A percentile compares a stretch with the other conserved stretches of the same genome.
Evolutionary conservation across 2,113 vertebrate species (phyloP).

Genomic region (Tachysurus fulvidraco): DNA sequence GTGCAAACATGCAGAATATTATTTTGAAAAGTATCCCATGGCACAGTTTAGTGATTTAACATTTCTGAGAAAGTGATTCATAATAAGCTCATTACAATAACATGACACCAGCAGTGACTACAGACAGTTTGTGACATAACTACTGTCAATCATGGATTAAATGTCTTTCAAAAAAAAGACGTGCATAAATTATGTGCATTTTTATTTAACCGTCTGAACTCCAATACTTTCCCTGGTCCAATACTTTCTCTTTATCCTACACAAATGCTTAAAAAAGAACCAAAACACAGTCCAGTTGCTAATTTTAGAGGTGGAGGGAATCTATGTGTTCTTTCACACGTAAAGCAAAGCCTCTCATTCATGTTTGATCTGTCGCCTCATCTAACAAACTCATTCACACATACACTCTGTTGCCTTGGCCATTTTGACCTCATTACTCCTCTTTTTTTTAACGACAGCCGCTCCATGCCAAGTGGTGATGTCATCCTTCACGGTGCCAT

Average conservation of each 20-base stretch:
- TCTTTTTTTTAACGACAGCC: constrained; percentile 55
- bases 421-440: constrained; percentile 74
- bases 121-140: not conserved
- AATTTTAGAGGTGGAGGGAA: constrained; percentile 46
- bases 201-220: not conserved
- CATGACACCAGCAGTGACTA: not conserved
- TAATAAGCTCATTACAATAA: not conserved
- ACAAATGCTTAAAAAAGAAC: not conserved
- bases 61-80: not conserved
- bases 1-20: not conserved
- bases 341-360: constrained; percentile 60
- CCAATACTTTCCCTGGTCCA: not conserved
- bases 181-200: not conserved
- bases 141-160: not conserved
- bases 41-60: not conserved
- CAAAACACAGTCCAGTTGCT: constrained; percentile 16
- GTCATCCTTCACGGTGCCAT: constrained; percentile 67
- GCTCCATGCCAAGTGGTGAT: constrained; percentile 72
- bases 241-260: not conserved
- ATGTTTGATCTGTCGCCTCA: constrained; percentile 24
- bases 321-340: constrained; percentile 62
- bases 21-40: not conserved
- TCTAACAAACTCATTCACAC: constrained; percentile 47
- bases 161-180: not conserved
- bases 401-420: constrained; percentile 41